Evolutionary conservation across 2,797 vertebrate genomes (phyloP), one percentile per base, ranked within the genome.

Genomic region (Phyllotis vaccarum): DNA sequence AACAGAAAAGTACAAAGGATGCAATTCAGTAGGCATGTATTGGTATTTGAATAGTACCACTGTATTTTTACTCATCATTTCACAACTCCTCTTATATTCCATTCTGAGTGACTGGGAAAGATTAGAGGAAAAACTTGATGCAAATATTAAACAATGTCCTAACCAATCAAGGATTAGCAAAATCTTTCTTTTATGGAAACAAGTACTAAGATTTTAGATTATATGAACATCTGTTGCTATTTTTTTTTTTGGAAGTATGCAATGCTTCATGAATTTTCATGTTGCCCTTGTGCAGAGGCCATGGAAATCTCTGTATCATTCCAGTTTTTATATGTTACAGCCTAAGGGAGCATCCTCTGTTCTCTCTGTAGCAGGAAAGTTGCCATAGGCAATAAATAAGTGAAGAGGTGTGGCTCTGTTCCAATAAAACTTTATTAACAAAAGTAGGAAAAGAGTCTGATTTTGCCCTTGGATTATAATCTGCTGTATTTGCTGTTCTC

Each of bases 371-470:
- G 62, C 40, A 95, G 64, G 40, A 78, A 90, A 92, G 43, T 2
- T 82, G 46, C 12, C 56, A 87, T 31, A 75, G 29, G 78, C 13
- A 94, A 52, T 49, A 96, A 9, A 49, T 21, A 91, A 93, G 89
- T 64, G 6, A 93, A 87, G 16, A 74, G 2, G 5, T 75, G 17
- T 76, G 56, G 9, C 43, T 66, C 3, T 92, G 7, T 95, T 81
- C 14, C 34, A 88, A 79, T 88, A 89, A 90, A 95, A 81, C 31
- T 92, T 95, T 88, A 88, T 86, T 95, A 75, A 95, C 46, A 66
- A 95, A 97, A 90, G 46, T 4, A 92, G 17, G 66, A 37, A 90
- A 88, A 52, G 3, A 85, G 46, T 27, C 37, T 89, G 14, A 64
- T 86, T 95, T 97, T 52, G 46, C 49, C 64, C 37, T 68, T 64